Conservation (phyloP, 2,113 vertebrate species). For the Pyxicephalus adspersus region DNA sequence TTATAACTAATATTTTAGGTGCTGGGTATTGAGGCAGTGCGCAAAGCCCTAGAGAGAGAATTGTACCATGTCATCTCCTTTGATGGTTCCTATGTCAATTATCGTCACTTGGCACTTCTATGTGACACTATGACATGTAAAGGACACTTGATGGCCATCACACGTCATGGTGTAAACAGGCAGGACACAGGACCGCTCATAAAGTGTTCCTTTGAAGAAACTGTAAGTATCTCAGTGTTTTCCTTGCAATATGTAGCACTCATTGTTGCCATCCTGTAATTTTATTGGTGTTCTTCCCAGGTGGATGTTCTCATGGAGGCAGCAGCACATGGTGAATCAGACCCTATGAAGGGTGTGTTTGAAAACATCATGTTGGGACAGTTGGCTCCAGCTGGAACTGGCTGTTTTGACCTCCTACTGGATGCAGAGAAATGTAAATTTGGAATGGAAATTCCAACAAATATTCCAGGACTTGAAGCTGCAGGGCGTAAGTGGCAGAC, state of each 20-base stretch:
- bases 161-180: conserved; percentile 91
- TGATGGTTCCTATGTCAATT: conserved; percentile 95
- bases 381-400: conserved; percentile 89
- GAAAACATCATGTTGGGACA: conserved; percentile 98
- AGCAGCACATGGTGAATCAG: conserved; percentile 86
- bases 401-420: conserved; percentile 91
- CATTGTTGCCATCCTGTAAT: too few species aligned
- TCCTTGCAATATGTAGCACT: not conserved
- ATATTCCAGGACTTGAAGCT: conserved; percentile 88
- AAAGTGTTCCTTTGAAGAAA: conserved; percentile 97
- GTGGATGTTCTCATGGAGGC: conserved; percentile 97
- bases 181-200: conserved; percentile 93
- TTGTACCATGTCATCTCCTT: conserved; percentile 96
- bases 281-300: conserved; percentile 62
- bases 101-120: conserved; percentile 91
- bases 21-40: conserved; percentile 89
- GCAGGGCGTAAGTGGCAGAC: conserved; percentile 81
- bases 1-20: conserved; percentile 72
- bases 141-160: conserved; percentile 95
- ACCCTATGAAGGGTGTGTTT: conserved; percentile 96
- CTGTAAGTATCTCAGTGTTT: conserved; percentile 70
- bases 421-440: conserved; percentile 96
- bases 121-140: conserved; percentile 95
- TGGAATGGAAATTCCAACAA: conserved; percentile 96
- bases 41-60: conserved; percentile 93